phyloP scores from a whole-genome alignment of 2,888 invertebrate species.

The Nephrocerus scutellatus region DNA sequence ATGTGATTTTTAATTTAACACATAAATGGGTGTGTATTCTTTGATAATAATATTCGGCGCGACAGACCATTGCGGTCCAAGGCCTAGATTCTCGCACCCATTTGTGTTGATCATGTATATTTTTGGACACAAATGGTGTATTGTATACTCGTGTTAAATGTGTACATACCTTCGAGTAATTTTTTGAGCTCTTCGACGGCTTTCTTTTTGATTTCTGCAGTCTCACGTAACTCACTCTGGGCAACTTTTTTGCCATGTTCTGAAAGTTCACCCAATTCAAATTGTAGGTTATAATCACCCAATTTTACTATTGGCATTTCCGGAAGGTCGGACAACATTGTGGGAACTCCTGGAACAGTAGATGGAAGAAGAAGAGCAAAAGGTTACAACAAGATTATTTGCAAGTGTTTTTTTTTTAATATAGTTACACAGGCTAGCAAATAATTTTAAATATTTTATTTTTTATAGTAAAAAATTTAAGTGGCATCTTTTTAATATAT shows the following conservation, averaged over 20 bases:
- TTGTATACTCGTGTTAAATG: too few species aligned
- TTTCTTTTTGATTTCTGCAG: constrained; percentile 58
- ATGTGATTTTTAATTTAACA: too few species aligned
- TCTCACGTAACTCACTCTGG: constrained; percentile 62
- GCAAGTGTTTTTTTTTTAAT: not conserved
- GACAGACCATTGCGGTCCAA: too few species aligned
- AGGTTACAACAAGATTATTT: not conserved
- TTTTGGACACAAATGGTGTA: too few species aligned
- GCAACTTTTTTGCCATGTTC: constrained; percentile 63
- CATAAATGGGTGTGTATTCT: too few species aligned
- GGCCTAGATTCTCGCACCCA: too few species aligned
- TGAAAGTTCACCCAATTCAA: constrained; percentile 62
- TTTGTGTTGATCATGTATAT: too few species aligned
- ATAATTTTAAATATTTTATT: too few species aligned
- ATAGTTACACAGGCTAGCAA: not conserved
- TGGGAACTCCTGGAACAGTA: constrained; percentile 55
- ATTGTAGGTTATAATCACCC: constrained; percentile 51
- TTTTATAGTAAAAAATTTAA: too few species aligned
- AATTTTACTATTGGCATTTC: constrained; percentile 61
- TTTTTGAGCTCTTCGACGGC: constrained; percentile 53
- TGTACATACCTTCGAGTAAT: constrained; percentile 56
- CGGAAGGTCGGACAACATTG: constrained; percentile 66
- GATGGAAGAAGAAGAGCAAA: constrained; percentile 3
- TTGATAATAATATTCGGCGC: too few species aligned
- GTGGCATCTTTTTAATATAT: too few species aligned